phyloP scores from a whole-genome alignment of 2,797 vertebrate species.

The Epinephelus malabaricus region DNA sequence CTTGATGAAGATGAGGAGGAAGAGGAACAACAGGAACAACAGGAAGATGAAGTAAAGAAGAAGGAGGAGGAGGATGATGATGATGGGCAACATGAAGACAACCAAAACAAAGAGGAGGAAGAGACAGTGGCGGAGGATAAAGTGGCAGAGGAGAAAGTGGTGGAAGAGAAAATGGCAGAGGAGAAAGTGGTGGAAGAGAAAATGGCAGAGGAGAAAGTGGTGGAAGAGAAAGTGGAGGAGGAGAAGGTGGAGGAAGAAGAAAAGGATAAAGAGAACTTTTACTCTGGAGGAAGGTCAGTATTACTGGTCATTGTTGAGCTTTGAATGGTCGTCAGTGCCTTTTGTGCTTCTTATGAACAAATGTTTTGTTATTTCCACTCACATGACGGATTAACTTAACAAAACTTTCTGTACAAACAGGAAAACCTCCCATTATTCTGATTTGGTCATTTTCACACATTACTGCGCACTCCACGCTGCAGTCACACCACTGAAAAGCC shows the following conservation, averaged over 20 bases:
- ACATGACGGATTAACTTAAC: neutral
- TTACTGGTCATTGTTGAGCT: neutral
- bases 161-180: conserved; percentile 62
- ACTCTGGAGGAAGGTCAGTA: conserved; percentile 77
- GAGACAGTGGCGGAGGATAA: conserved; percentile 50
- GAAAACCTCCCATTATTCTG: neutral
- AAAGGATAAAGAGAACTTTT: conserved; percentile 57
- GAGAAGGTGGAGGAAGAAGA: conserved; percentile 51
- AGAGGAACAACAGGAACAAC: conserved; percentile 25
- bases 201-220: conserved; percentile 60
- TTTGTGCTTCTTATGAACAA: neutral
- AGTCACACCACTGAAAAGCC: neutral
- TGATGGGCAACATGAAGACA: conserved; percentile 54
- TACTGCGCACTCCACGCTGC: neutral
- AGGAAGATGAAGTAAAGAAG: conserved; percentile 9
- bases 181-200: conserved; percentile 72
- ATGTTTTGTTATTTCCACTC: neutral
- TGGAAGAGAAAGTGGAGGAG: conserved; percentile 71
- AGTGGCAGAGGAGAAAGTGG: conserved; percentile 51
- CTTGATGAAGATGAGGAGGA: conserved; percentile 87
- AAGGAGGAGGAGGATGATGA: conserved; percentile 72
- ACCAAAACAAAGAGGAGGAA: conserved; percentile 65
- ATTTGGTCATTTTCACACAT: neutral
- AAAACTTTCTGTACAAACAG: neutral
- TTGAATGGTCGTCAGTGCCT: no score